Evolutionary conservation across 2,113 vertebrate species (phyloP).

Genomic region (Panurus biarmicus): DNA sequence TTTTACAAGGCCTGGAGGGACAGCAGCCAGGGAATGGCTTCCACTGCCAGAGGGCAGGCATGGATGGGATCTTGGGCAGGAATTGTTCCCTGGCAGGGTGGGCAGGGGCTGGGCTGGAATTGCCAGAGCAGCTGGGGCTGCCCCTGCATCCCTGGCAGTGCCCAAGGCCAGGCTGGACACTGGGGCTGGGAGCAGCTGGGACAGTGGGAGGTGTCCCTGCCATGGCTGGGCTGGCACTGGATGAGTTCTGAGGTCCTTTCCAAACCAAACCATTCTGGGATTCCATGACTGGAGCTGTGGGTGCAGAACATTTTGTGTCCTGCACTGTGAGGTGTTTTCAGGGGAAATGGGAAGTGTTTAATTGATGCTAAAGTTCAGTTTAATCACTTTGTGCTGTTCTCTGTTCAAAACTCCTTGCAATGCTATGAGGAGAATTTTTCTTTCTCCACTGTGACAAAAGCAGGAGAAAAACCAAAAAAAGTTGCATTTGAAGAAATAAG

Average conservation of each 20-base stretch:
- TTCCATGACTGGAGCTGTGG: background rate
- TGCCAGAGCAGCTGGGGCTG: background rate
- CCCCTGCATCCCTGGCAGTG: background rate
- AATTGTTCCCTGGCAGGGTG: background rate
- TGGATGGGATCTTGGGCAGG: background rate
- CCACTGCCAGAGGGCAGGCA: background rate
- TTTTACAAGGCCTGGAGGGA: background rate
- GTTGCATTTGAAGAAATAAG: background rate
- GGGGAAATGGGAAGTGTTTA: background rate
- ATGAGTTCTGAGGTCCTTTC: rapidly evolving
- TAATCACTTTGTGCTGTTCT: background rate
- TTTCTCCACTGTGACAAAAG: background rate
- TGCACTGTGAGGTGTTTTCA: background rate
- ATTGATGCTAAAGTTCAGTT: background rate
- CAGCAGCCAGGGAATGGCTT: background rate
- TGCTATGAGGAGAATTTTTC: background rate
- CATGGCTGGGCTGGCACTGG: too few relatives aligned
- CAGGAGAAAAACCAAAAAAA: background rate
- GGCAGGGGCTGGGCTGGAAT: background rate
- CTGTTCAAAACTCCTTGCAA: background rate
- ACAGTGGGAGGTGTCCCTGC: background rate
- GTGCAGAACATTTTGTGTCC: background rate
- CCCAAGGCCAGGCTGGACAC: background rate
- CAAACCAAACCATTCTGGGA: too few relatives aligned
- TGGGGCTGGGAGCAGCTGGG: background rate